Base-by-base conservation (phyloP, 2,888 invertebrate genomes). In the Tetragonisca angustula region DNA sequence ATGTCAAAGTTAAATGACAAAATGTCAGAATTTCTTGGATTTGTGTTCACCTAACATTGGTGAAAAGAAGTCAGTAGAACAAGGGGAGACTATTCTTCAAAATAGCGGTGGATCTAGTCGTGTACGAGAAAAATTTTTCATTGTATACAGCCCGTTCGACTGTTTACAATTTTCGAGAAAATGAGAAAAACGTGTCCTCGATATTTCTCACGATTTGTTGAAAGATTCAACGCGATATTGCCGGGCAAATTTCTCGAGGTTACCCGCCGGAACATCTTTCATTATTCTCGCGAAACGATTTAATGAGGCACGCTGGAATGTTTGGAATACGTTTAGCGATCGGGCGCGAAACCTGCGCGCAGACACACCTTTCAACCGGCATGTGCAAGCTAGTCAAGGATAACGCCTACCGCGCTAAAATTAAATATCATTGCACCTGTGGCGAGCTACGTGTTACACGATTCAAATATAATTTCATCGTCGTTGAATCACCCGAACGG, bases 391-490 rank as follows among this genome's bases (percentile, higher is more conserved):
- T 84, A 86, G 78, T 86, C 85, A 86, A 86, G 85, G 85, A 86
- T 86, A 86, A 86, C 85, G 85, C 84, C 85, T 86, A 86, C 85
- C 76, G 84, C 69, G 85, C 85, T 86, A 86, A 86, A 86, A 86
- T 86, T 86, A 86, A 86, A 86, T 84, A 84, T 76, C 85, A 65
- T 68, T 81, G 81, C 85, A 86, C 85, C 84, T 86, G 85, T 73
- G 76, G 59, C 67, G 67, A 71, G 81, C 70, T 73, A 71, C 81
- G 76, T 76, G 84, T 79, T 81, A 81, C 84, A 54, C 65, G 85
- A 59, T 74, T 84, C 84, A 62, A 81, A 84, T 79, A 81, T 65
- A 79, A 85, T 81, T 79, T 74, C 78, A 65, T 76, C 78, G 67
- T 43, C 43, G 11, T 70, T 52, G 75, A 76, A 67, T 76, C 59